Percentiles rank a stretch among this genome's conserved stretches.
Evolutionary conservation across 2,888 invertebrate genomes (phyloP).

Genomic region (Acleris laterana): DNA sequence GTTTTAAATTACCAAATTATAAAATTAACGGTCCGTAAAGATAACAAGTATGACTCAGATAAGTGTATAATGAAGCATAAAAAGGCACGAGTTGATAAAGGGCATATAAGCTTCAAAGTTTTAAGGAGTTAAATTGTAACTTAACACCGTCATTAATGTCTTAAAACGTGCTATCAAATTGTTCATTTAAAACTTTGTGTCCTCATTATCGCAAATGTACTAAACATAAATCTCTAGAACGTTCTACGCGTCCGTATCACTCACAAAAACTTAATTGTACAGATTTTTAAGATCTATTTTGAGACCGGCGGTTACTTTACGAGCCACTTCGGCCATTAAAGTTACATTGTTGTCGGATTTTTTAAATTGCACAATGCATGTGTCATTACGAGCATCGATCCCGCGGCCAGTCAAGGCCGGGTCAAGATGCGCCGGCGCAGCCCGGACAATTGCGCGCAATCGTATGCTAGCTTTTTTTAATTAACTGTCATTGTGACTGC

Average conservation of each 20-base stretch:
- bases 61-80: too few relatives aligned
- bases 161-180: too few relatives aligned
- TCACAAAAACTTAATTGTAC: constrained; percentile 1
- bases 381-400: constrained; percentile 40
- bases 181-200: too few relatives aligned
- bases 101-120: too few relatives aligned
- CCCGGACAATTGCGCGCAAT: constrained; percentile 59
- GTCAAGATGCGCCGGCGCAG: constrained; percentile 47
- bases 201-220: too few relatives aligned
- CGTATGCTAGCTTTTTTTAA: constrained; percentile 60
- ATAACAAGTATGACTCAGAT: too few relatives aligned
- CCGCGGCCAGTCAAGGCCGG: constrained; percentile 55
- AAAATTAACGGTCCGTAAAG: too few relatives aligned
- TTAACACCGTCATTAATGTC: too few relatives aligned
- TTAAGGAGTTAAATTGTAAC: too few relatives aligned
- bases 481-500: constrained; percentile 59
- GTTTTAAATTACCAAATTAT: too few relatives aligned
- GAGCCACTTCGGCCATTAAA: constrained; percentile 20
- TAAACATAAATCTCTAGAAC: background rate
- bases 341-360: constrained; percentile 20
- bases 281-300: constrained; percentile 19
- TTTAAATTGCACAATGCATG: constrained; percentile 46
- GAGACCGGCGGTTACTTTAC: constrained; percentile 15
- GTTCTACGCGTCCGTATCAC: background rate
- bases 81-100: too few relatives aligned